phyloP scores from a whole-genome alignment of 2,113 vertebrate species.

The Salminus brasiliensis region DNA sequence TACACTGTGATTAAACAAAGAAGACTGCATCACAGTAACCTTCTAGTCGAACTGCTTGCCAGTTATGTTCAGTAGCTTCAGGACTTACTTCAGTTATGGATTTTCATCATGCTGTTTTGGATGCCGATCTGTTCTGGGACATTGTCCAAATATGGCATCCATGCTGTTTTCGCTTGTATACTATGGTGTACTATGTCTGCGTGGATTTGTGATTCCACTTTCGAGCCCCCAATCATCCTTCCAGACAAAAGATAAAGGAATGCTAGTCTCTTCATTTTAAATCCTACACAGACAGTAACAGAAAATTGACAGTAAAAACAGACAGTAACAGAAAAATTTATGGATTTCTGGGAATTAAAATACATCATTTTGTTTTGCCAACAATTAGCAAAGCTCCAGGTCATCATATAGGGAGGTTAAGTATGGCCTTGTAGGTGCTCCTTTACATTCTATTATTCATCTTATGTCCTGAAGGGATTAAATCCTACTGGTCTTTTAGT shows the following conservation, averaged over 20 bases:
- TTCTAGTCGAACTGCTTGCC: neutral
- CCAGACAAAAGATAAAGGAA: conserved; percentile 8
- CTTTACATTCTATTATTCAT: neutral
- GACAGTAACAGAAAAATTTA: no score
- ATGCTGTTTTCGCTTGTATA: conserved; percentile 9
- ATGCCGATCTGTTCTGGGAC: conserved; percentile 1
- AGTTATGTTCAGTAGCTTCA: neutral
- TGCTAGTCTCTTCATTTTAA: neutral
- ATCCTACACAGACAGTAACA: conserved; percentile 2
- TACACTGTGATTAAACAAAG: neutral
- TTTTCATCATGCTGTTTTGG: conserved; percentile 19
- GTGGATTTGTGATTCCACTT: neutral
- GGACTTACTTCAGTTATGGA: conserved; percentile 7
- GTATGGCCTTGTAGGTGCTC: neutral
- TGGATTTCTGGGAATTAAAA: neutral
- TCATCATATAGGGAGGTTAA: neutral
- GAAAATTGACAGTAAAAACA: no score
- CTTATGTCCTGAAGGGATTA: conserved; percentile 13
- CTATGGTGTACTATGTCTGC: conserved; percentile 27
- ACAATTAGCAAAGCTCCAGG: neutral
- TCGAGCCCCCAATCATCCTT: neutral
- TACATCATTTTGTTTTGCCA: neutral
- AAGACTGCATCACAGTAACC: neutral
- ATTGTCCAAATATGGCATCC: neutral
- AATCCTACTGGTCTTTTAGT: conserved; percentile 11